Evolutionary conservation across 2,888 invertebrate genomes (phyloP), one percentile per base, ranked within the genome.

Genomic region (Drosophila sordidula): DNA sequence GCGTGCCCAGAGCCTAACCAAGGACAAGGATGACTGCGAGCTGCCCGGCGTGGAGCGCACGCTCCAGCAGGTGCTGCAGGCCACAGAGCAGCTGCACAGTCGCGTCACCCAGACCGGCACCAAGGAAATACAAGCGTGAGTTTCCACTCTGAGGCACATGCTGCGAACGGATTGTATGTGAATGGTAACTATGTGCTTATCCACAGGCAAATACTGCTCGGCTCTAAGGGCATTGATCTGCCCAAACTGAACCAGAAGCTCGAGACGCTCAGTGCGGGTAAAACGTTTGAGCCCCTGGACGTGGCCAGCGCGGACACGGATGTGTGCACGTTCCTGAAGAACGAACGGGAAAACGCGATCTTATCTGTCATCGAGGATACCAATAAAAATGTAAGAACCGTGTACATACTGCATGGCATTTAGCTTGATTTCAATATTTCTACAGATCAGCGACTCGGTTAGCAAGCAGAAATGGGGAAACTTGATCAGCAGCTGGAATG

Each of bases 271-370:
- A 98, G 96, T 90, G 95, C 97, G 6, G 95, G 97, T 64, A 94
- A 95, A 59, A 96, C 97, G 12, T 96, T 97, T 88, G 97, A 97
- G 90, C 97, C 98, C 0, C 93, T 98, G 32, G 98, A 98, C 92
- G 97, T 98, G 0, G 95, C 58, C 6, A 95, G 97, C 49, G 95
- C 96, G 26, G 98, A 98, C 90, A 96, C 97, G n/a, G 98, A 98
- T 92, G 96, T 99, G 74, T 95, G 96, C 81, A 96, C 96, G 85
- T 98, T 97, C 91, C 93, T 99, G 12, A 95, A 96, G 91, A 98
- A 98, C 94, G 98, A 99, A 93, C 95, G 97, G 69, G 97, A 98
- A 93, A 98, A 98, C 94, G 97, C 98, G 0, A 96, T 99, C 87
- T 93, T 98, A 12, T 96, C 97, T 8, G 95, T 98, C 9, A 97